Base-by-base conservation (phyloP, 2,797 vertebrate species). In the Acridotheres tristis region DNA sequence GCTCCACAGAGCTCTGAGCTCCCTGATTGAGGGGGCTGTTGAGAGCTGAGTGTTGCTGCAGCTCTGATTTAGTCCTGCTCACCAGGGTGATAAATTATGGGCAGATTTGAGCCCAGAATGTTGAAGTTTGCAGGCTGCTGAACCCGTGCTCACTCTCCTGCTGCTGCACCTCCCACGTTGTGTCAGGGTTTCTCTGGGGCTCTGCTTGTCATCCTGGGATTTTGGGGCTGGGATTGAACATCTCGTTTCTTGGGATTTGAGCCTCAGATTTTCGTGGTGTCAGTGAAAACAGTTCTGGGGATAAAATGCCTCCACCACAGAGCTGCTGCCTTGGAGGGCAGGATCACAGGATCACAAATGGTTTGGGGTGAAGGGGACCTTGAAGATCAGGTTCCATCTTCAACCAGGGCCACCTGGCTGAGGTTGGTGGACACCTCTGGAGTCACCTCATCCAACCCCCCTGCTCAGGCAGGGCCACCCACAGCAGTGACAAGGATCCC, bases 31-130 rank as follows among this genome's bases (percentile, higher is more conserved):
- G 93, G 85, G 78, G 2, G 6, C 72, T 94, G 81, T 67, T 87
- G 78, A 88, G 53, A 87, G 40, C 81, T 82, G 76, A 92, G 78
- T 83, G 75, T 80, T 94, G 87, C 71, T 80, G 67, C 50, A 80
- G 74, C 61, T 94, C 94, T 93, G 85, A 91, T 95, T 93, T 89
- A 82, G 72, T 71, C 78, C 78, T 89, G 71, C 42, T 71, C 77
- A 57, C 18, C 59, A 51, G 57, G 65, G 85, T 80, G 93, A 83
- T 88, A 93, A 95, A 96, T 94, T 88, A 85, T 83, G 91, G 81
- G 78, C 32, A 91, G 81, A 71, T 69, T 71, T 18, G 61, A 96
- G 81, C 63, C 71, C 47, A 73, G 50, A 73, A 55, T 85, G 84
- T 42, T 76, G 81, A 89, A 89, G 72, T 92, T 89, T 87, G 32